Evolutionary conservation across 2,113 vertebrate genomes (phyloP).

Genomic region (Panthera tigris): DNA sequence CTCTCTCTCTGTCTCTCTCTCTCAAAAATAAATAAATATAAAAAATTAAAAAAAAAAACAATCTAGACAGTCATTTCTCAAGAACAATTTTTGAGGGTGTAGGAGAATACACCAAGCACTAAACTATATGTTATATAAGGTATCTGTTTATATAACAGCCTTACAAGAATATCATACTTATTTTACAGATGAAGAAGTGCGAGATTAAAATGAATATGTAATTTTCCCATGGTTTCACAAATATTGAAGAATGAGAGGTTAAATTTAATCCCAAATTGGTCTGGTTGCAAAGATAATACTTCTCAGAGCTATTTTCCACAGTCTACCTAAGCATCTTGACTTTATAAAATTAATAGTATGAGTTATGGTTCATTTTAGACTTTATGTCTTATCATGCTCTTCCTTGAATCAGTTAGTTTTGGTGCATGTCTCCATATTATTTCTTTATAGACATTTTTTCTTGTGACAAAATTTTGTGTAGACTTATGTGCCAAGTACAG

Average conservation of each 20-base stretch:
- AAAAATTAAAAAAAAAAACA: background rate
- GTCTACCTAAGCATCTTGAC: background rate
- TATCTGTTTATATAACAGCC: background rate
- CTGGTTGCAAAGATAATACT: background rate
- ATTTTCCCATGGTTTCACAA: background rate
- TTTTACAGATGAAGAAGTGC: background rate
- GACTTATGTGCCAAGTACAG: background rate
- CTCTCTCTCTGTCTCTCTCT: too few relatives aligned
- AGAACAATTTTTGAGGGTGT: background rate
- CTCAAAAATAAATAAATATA: too few relatives aligned
- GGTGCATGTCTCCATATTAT: background rate
- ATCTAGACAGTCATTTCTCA: background rate
- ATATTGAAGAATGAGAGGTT: background rate
- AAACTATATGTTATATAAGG: background rate
- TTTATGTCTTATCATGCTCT: background rate
- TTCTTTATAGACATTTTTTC: background rate
- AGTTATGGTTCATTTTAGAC: background rate
- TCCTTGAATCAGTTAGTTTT: background rate
- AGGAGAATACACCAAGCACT: background rate
- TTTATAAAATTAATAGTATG: background rate
- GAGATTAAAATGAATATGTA: background rate
- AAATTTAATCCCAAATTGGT: background rate
- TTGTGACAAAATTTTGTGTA: background rate
- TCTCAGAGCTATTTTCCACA: background rate
- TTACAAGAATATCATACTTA: background rate